phyloP scores from a whole-genome alignment of 2,888 invertebrate species.

The Aporophyla lueneburgensis region DNA sequence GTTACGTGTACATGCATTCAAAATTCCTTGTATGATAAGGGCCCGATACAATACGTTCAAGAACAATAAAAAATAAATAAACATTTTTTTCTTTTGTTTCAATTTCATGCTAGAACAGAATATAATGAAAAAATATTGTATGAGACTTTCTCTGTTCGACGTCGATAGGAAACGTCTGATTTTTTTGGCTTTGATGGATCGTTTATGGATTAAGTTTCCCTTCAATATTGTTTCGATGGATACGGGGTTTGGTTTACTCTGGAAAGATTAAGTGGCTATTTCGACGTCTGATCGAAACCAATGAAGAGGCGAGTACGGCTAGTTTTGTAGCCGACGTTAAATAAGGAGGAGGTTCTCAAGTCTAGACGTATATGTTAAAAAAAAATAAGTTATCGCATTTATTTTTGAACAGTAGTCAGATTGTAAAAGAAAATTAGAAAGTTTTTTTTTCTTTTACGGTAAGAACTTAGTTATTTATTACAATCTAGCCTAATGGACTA shows the following conservation, averaged over 20 bases:
- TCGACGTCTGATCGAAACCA: slow-evolving; percentile 59
- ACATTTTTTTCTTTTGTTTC: slow-evolving; percentile 32
- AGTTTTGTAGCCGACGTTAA: slow-evolving; percentile 25
- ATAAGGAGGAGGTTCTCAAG: too few relatives aligned
- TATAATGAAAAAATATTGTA: slow-evolving; percentile 35
- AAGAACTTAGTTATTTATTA: too few relatives aligned
- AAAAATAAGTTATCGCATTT: too few relatives aligned
- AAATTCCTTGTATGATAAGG: slow-evolving; percentile 11
- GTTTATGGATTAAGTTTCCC: slow-evolving; percentile 65
- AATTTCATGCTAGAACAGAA: slow-evolving; percentile 46
- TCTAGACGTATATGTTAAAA: too few relatives aligned
- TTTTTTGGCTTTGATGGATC: slow-evolving; percentile 72
- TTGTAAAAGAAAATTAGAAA: too few relatives aligned
- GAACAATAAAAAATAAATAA: slow-evolving; percentile 40
- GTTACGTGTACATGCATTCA: slow-evolving; percentile 2
- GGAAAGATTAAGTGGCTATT: slow-evolving; percentile 62
- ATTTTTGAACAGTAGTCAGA: too few relatives aligned
- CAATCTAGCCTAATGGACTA: too few relatives aligned
- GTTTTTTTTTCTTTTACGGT: too few relatives aligned
- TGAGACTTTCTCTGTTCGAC: slow-evolving; percentile 41
- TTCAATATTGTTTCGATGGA: slow-evolving; percentile 69
- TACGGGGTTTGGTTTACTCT: slow-evolving; percentile 65
- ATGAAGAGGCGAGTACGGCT: slow-evolving; percentile 16
- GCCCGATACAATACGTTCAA: slow-evolving; percentile 5
- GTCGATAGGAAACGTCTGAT: slow-evolving; percentile 60